Percentiles rank a stretch among this genome's conserved stretches.
Conservation (phyloP, 2,888 invertebrate species). For the Byasa hedistus region DNA sequence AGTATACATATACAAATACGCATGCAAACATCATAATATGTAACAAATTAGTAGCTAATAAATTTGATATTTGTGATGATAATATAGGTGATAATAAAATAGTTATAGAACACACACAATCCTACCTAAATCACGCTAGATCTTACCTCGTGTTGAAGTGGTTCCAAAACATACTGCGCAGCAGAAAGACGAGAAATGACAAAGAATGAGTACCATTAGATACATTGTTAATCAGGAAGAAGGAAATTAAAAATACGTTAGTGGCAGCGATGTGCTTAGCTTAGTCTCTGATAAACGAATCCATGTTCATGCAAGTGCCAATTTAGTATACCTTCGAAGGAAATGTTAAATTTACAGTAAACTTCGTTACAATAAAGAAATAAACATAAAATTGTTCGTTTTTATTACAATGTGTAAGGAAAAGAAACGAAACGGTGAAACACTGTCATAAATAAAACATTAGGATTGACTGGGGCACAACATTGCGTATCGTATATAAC, state of each 20-base stretch:
- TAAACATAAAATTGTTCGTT: conserved; percentile 40
- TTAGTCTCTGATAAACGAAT: conserved; percentile 39
- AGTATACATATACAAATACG: conserved; percentile 42
- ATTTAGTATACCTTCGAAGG: conserved; percentile 37
- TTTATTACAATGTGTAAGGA: conserved; percentile 47
- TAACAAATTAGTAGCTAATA: conserved; percentile 42
- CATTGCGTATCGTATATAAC: conserved; percentile 83
- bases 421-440: conserved; percentile 66
- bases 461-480: conserved; percentile 89
- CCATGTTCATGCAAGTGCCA: conserved; percentile 66
- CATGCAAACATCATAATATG: conserved; percentile 48
- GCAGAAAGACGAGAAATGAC: conserved; percentile 87
- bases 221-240: conserved; percentile 63
- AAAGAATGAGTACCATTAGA: conserved; percentile 72
- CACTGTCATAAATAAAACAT: conserved; percentile 74
- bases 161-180: conserved; percentile 99
- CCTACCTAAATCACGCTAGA: conserved; percentile 57
- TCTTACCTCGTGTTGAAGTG: conserved; percentile 99
- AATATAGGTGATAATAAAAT: conserved; percentile 34
- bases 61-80: conserved; percentile 33
- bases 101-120: conserved; percentile 47
- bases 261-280: conserved; percentile 43
- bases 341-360: conserved; percentile 38
- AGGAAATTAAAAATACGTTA: conserved; percentile 43
- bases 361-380: conserved; percentile 38